Percentiles rank a stretch among this genome's conserved stretches.
Conservation (phyloP, 2,888 invertebrate genomes). For the Zele albiditarsus region DNA sequence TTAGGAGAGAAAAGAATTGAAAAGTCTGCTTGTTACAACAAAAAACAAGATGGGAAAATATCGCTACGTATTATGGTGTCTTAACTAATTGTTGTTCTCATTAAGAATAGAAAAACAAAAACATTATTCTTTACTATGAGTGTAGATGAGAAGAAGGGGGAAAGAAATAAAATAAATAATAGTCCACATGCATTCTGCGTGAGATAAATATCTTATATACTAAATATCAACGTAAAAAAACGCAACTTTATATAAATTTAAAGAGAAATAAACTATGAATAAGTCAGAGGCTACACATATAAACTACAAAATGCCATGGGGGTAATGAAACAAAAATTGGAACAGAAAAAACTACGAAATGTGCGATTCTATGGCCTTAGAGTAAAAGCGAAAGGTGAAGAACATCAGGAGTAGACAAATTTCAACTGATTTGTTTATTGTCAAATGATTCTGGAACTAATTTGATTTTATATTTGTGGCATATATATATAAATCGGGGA, state of each 20-base stretch:
- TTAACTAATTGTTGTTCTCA: conserved; percentile 66
- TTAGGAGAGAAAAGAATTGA: conserved; percentile 35
- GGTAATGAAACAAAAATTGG: conserved; percentile 11
- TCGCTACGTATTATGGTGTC: conserved; percentile 69
- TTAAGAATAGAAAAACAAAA: conserved; percentile 51
- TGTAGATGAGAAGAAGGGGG: conserved; percentile 18
- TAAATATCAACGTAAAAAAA: conserved; percentile 55
- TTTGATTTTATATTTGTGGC: background rate
- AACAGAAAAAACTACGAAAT: background rate
- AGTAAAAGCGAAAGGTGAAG: background rate
- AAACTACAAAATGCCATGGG: background rate
- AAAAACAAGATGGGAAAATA: conserved; percentile 55
- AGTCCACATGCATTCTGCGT: conserved; percentile 47
- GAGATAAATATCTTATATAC: conserved; percentile 57
- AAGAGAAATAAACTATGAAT: conserved; percentile 28
- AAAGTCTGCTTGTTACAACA: conserved; percentile 48
- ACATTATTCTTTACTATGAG: conserved; percentile 15
- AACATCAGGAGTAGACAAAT: background rate
- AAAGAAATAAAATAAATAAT: conserved; percentile 43
- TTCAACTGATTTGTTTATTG: background rate
- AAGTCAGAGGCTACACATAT: conserved; percentile 8
- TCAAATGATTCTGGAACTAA: background rate
- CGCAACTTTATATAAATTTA: conserved; percentile 49
- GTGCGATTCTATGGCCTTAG: conserved; percentile 8
- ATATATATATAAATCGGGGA: background rate